Evolutionary conservation across 2,113 vertebrate genomes (phyloP).

Genomic region (Heterochromis multidens): DNA sequence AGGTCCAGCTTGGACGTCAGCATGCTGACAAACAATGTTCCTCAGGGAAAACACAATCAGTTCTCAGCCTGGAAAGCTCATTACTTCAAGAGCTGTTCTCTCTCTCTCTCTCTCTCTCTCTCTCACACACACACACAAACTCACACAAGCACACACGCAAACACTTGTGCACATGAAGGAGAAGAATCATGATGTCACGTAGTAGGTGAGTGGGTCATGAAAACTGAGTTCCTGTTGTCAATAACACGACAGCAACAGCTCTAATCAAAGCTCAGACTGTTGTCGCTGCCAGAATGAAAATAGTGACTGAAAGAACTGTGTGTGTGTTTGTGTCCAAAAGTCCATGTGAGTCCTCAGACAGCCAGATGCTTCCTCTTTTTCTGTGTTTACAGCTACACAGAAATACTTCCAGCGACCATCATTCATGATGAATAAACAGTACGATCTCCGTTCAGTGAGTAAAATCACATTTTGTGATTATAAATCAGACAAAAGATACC

Average conservation of each 20-base stretch:
- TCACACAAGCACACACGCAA: not conserved
- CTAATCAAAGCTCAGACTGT: not conserved
- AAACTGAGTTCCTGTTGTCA: not conserved
- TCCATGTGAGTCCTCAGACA: not conserved
- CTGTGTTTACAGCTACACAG: not conserved
- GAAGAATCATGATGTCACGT: slow-evolving; percentile 15
- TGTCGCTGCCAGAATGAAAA: not conserved
- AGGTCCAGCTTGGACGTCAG: not conserved
- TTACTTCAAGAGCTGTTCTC: not conserved
- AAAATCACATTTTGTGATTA: not conserved
- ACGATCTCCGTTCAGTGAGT: not conserved
- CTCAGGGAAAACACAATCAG: slow-evolving; percentile 44
- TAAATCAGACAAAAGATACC: not conserved
- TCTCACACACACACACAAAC: not conserved
- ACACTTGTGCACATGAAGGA: not conserved
- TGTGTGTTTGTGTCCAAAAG: not conserved
- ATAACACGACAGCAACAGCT: not conserved
- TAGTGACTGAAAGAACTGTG: not conserved
- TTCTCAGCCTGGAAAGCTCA: slow-evolving; percentile 21
- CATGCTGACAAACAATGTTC: slow-evolving; percentile 25
- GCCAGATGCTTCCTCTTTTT: slow-evolving; percentile 65
- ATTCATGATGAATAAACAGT: not conserved
- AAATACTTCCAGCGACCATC: not conserved
- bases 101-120: not conserved
- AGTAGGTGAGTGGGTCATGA: slow-evolving; percentile 24